These are phyloP conservation scores for Callyntrura guangdongensis DNA, from an alignment of 2,888 invertebrate genomes.

Conservation along the genomic window DNA sequence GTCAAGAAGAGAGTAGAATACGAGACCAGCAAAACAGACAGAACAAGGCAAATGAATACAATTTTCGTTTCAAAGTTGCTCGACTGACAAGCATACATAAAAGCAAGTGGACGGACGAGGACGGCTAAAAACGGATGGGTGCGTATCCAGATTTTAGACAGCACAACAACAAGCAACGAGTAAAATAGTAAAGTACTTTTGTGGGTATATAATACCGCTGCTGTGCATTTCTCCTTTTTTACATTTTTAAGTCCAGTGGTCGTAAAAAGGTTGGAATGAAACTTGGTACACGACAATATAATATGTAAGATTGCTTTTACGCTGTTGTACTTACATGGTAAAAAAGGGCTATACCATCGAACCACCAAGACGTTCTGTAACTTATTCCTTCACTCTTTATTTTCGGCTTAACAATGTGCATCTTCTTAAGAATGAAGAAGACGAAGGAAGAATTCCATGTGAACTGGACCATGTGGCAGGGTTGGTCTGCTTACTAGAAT, in stretches of 20 bases:
- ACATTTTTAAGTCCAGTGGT: not conserved
- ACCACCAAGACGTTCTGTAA: not conserved
- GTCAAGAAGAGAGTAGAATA: constrained; percentile 36
- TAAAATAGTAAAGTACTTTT: not conserved
- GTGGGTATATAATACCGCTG: not conserved
- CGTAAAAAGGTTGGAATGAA: not conserved
- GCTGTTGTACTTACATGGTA: too few species aligned
- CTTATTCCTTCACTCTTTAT: constrained; percentile 16
- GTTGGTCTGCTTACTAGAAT: constrained; percentile 7
- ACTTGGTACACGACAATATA: not conserved
- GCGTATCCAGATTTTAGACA: constrained; percentile 44
- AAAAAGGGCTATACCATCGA: constrained; percentile 8
- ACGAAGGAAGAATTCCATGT: constrained; percentile 49
- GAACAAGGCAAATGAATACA: constrained; percentile 53
- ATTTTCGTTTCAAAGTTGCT: constrained; percentile 23
- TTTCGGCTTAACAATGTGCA: constrained; percentile 34
- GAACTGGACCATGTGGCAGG: constrained; percentile 73
- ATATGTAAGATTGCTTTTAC: constrained; percentile 5
- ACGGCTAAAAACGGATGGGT: constrained; percentile 45
- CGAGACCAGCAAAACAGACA: constrained; percentile 23
- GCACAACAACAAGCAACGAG: constrained; percentile 7
- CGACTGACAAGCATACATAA: constrained; percentile 53
- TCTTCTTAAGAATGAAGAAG: constrained; percentile 32
- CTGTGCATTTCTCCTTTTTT: not conserved
- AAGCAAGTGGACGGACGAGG: constrained; percentile 41